phyloP scores from a whole-genome alignment of 2,113 vertebrate species.

The Myrmophylax atrothorax region DNA sequence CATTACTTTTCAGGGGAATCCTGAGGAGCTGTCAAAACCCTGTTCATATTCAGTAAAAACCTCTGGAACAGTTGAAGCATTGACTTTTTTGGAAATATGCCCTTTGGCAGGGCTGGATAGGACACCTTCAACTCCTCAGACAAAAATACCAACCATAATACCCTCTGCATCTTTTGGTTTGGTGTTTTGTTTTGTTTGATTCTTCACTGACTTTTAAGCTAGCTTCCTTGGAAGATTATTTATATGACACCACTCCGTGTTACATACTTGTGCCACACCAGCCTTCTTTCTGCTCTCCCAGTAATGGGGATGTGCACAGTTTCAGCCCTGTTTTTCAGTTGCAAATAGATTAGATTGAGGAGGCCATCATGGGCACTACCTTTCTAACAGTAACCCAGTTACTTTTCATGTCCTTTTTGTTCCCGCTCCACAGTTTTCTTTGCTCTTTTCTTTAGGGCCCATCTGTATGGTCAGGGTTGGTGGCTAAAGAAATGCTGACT shows the following conservation, averaged over 20 bases:
- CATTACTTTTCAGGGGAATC: not conserved
- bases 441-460: not conserved
- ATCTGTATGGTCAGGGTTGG: not conserved
- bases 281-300: not conserved
- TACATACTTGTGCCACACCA: not conserved
- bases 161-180: not conserved
- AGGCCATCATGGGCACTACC: not conserved
- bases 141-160: not conserved
- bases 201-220: not conserved
- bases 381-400: not conserved
- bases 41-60: not conserved
- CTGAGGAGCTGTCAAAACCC: not conserved
- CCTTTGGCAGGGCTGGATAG: not conserved
- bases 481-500: not conserved
- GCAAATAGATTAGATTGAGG: not conserved
- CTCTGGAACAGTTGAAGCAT: not conserved
- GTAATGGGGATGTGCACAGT: not conserved
- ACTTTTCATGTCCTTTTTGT: not conserved
- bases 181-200: not conserved
- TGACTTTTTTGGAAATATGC: not conserved
- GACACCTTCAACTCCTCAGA: not conserved
- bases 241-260: not conserved
- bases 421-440: not conserved
- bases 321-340: not conserved
- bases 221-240: not conserved